A percentile compares a stretch with the other conserved stretches of the same genome.
phyloP scores from a whole-genome alignment of 2,113 vertebrate species.

The Riparia riparia region DNA sequence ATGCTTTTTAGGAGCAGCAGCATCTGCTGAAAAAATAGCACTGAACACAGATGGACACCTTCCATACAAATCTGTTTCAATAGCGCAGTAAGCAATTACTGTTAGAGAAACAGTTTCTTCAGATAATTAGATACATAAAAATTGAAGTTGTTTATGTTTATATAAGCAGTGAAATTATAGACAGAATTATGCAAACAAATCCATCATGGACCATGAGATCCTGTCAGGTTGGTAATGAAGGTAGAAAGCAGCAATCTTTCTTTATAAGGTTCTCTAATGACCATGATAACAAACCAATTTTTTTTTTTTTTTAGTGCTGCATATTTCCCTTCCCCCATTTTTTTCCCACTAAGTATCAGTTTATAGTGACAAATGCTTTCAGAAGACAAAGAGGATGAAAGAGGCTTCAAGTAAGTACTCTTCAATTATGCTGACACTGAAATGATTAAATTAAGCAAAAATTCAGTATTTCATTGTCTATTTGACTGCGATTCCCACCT shows the following conservation, averaged over 20 bases:
- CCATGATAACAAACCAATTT: not conserved
- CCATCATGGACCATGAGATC: not conserved
- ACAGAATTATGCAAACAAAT: slow-evolving; percentile 43
- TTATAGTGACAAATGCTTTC: not conserved
- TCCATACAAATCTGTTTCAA: not conserved
- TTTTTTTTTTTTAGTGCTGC: not conserved
- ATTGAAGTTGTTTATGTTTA: not conserved
- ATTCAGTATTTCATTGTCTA: slow-evolving; percentile 24
- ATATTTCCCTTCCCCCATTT: not conserved
- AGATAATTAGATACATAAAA: slow-evolving; percentile 40
- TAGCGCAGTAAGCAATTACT: not conserved
- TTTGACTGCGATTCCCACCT: slow-evolving; percentile 7
- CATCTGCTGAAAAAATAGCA: not conserved
- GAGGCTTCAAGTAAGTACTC: not conserved
- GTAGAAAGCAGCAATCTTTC: slow-evolving; percentile 27
- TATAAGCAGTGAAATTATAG: slow-evolving; percentile 39
- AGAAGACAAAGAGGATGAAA: not conserved
- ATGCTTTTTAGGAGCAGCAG: not conserved
- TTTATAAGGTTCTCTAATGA: slow-evolving; percentile 27
- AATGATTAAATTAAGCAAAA: slow-evolving; percentile 39
- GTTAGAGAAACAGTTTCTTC: not conserved
- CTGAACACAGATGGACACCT: not conserved
- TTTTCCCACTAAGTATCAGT: not conserved
- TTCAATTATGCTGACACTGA: slow-evolving; percentile 1
- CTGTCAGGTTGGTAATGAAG: slow-evolving; percentile 48